Evolutionary conservation across 1,140 invertebrate species (phyloP), one percentile per base, ranked within the genome.

Genomic region (Zaprionus inermis): DNA sequence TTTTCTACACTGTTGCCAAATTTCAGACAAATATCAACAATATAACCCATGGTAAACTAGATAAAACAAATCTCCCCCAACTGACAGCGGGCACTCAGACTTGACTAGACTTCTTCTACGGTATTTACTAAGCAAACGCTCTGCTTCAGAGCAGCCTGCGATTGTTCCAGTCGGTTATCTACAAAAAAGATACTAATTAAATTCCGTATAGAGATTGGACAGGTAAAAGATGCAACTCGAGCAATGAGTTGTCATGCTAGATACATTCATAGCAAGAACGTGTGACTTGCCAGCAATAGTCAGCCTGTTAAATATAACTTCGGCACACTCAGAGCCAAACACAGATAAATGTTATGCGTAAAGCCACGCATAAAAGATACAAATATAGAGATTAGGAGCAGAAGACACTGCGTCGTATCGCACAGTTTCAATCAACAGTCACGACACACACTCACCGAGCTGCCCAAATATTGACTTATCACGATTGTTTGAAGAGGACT

Each of bases 391-490:
- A 49, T 49, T 49, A 49, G 12, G 16, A 11, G 44, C 44, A 49
- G 44, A 46, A 49, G 24, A 54, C 20, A 22, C 18, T n/a, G 10
- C 18, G n/a, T 64, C 34, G 41, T 64, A 65, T 60, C 46, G 5
- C 24, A 12, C n/a, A 7, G 24, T 52, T 22, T 60, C 56, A 59
- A 60, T 69, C 57, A 59, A 16, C 56, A 55, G 34, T 34, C 10
- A 66, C 18, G 24, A 54, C 12, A 34, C 36, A 63, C 18, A 24
- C 22, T 1, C 22, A 24, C 22, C 1, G 4, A 28, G 7, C 18
- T 18, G 18, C 11, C 24, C 54, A 72, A 72, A 72, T 72, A 60
- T 72, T 67, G 36, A 68, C 64, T 68, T 61, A 66, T 72, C 58
- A 67, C 34, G 59, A 73, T 73, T 67, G 41, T 16, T 32, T 32